Conservation (phyloP, 2,888 invertebrate genomes). For the Portevinia maculata region DNA sequence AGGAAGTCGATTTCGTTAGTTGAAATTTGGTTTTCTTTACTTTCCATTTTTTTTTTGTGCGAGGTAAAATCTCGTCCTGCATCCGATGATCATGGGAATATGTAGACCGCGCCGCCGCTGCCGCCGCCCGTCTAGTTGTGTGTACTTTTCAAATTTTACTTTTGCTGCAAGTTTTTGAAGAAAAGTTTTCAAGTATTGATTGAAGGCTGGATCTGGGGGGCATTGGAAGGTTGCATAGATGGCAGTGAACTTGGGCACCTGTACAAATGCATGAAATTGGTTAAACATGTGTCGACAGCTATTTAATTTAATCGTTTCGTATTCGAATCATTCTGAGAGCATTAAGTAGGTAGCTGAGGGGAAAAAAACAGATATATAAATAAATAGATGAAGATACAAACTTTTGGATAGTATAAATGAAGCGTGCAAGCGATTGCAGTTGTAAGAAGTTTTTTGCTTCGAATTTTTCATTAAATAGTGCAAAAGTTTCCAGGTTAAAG, state of each 20-base stretch:
- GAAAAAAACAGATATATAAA: slow-evolving; percentile 19
- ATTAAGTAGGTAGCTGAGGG: background rate
- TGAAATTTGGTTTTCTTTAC: slow-evolving; percentile 21
- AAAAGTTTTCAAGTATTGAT: slow-evolving; percentile 48
- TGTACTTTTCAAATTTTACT: slow-evolving; percentile 28
- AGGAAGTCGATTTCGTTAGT: slow-evolving; percentile 67
- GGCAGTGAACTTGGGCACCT: slow-evolving; percentile 15
- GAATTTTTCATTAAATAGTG: background rate
- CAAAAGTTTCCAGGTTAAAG: background rate
- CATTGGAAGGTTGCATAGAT: background rate
- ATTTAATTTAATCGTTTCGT: slow-evolving; percentile 58
- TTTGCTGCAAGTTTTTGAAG: slow-evolving; percentile 24
- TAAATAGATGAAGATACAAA: slow-evolving; percentile 4
- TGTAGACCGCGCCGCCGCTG: background rate
- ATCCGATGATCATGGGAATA: slow-evolving; percentile 25
- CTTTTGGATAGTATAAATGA: slow-evolving; percentile 27
- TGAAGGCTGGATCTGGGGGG: slow-evolving; percentile 23
- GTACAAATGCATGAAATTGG: slow-evolving; percentile 63
- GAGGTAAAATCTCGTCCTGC: slow-evolving; percentile 20
- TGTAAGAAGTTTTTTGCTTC: slow-evolving; percentile 8
- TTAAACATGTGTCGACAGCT: slow-evolving; percentile 59
- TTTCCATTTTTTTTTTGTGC: background rate
- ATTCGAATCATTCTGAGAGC: slow-evolving; percentile 27
- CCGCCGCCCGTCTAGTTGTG: background rate
- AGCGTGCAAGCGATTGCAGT: slow-evolving; percentile 23